phyloP scores from a whole-genome alignment of 2,113 vertebrate genomes.

The Smithornis capensis region DNA sequence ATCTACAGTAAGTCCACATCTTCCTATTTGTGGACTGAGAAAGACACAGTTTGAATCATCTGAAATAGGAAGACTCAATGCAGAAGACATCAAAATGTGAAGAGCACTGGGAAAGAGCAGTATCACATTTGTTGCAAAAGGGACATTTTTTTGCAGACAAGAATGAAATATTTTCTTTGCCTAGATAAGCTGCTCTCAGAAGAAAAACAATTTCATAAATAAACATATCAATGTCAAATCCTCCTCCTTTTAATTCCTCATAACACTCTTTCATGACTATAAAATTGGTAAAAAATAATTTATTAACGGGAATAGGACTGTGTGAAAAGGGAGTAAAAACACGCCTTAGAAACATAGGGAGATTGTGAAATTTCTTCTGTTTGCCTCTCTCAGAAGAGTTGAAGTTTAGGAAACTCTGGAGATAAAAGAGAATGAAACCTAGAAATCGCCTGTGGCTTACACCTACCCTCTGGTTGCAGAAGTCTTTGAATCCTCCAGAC shows the following conservation, averaged over 20 bases:
- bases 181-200: background rate
- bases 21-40: background rate
- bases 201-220: background rate
- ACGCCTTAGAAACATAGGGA: background rate
- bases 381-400: background rate
- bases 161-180: background rate
- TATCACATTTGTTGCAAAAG: background rate
- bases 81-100: background rate
- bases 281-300: background rate
- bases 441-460: slow-evolving; percentile 41
- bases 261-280: background rate
- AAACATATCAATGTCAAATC: background rate
- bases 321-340: background rate
- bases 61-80: background rate
- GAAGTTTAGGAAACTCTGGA: slow-evolving; percentile 7
- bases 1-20: background rate
- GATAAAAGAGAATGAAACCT: slow-evolving; percentile 43
- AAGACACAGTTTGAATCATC: background rate
- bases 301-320: background rate
- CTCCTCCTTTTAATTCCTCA: background rate
- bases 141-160: background rate
- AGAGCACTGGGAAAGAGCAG: background rate
- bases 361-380: background rate
- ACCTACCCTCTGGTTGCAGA: background rate
- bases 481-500: slow-evolving; percentile 41